Conservation (phyloP, 2,797 vertebrate species). For the Glyptemys insculpta region DNA sequence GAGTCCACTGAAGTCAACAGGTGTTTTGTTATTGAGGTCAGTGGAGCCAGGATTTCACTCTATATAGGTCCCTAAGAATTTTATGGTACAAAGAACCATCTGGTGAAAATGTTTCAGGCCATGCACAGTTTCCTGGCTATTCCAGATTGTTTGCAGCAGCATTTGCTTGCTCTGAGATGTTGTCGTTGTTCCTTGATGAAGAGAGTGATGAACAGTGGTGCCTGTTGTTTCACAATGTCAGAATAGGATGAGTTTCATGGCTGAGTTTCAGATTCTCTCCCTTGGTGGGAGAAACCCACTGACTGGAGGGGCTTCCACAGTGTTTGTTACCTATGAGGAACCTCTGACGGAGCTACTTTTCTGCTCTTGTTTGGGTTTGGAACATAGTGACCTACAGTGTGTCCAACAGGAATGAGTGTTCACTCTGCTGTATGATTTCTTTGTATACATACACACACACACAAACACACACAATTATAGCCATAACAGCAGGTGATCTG, state of each 20-base stretch:
- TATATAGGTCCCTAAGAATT: too few relatives aligned
- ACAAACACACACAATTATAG: not conserved
- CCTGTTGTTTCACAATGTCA: not conserved
- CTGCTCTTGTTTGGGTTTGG: not conserved
- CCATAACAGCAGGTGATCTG: not conserved
- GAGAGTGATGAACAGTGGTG: not conserved
- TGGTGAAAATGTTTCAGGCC: not conserved
- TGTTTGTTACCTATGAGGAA: not conserved
- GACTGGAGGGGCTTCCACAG: not conserved
- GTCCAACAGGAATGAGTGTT: not conserved
- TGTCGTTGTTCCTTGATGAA: not conserved
- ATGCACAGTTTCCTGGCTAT: not conserved
- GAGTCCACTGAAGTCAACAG: too few relatives aligned
- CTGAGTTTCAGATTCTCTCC: not conserved
- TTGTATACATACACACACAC: not conserved
- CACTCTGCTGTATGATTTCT: not conserved
- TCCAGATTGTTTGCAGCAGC: not conserved
- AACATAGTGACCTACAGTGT: fast-evolving
- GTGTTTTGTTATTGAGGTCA: too few relatives aligned
- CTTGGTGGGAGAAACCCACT: not conserved
- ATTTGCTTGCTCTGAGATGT: not conserved
- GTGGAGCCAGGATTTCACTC: too few relatives aligned
- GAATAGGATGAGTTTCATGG: not conserved
- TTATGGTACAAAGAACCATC: not conserved
- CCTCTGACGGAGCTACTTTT: not conserved